These are phyloP conservation scores for Aphelinus atriplicis DNA, from an alignment of 1,140 invertebrate species.

Conservation along the genomic window DNA sequence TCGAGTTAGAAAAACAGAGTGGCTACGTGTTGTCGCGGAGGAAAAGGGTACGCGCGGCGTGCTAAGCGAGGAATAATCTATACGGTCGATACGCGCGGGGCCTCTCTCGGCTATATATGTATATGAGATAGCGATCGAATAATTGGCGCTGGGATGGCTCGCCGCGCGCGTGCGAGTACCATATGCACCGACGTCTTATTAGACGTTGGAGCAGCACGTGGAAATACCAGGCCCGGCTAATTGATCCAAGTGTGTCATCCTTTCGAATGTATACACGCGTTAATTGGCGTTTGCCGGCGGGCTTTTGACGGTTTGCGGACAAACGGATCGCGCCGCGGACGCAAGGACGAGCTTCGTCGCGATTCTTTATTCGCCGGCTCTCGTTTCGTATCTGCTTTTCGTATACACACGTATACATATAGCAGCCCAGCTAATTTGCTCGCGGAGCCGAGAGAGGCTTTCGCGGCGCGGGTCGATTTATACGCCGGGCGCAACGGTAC, in stretches of 20 bases:
- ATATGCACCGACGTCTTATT: slow-evolving; percentile 23
- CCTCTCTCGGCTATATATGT: neutral
- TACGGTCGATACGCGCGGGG: neutral
- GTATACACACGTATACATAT: too few relatives aligned
- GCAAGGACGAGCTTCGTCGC: too few relatives aligned
- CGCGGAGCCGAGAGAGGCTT: too few relatives aligned
- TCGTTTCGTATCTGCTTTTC: too few relatives aligned
- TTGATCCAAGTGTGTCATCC: slow-evolving; percentile 22
- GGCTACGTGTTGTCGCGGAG: too few relatives aligned
- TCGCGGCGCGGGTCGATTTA: neutral
- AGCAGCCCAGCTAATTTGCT: neutral
- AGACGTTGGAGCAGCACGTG: neutral
- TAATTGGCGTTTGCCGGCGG: neutral
- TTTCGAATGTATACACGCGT: neutral
- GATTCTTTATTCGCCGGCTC: too few relatives aligned
- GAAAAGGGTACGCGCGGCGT: too few relatives aligned
- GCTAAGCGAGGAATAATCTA: slow-evolving; percentile 9
- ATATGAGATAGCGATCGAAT: slow-evolving; percentile 28
- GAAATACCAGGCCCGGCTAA: neutral
- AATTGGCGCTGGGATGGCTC: neutral
- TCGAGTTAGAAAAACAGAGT: neutral
- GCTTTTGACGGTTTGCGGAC: too few relatives aligned
- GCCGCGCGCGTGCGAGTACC: neutral
- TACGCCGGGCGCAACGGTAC: neutral
- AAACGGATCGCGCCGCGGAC: too few relatives aligned